Base-by-base conservation (phyloP, 2,888 invertebrate species). In the Anthrax anthrax region DNA sequence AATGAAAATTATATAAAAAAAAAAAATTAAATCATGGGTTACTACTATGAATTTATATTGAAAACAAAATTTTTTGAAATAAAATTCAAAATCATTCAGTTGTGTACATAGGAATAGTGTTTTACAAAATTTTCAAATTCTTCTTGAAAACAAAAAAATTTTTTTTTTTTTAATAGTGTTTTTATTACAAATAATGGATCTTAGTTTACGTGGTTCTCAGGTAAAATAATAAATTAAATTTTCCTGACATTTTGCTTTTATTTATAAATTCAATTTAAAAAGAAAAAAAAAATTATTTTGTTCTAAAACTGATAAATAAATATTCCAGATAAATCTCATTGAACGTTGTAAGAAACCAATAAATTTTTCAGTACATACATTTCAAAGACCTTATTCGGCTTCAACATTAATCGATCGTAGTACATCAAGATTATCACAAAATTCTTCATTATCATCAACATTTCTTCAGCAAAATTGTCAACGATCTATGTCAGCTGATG, bases 111-210 rank as follows among this genome's bases (percentile, higher is more conserved):
- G n/a, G n/a, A n/a, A n/a, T n/a, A n/a, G n/a, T n/a, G n/a, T n/a
- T n/a, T n/a, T n/a, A n/a, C n/a, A n/a, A n/a, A n/a, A n/a, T n/a
- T n/a, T n/a, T n/a, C n/a, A n/a, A n/a, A n/a, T n/a, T n/a, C n/a
- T n/a, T n/a, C n/a, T n/a, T n/a, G n/a, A n/a, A n/a, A n/a, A n/a
- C n/a, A n/a, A n/a, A n/a, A n/a, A n/a, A n/a, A n/a, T n/a, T n/a
- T n/a, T n/a, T n/a, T n/a, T n/a, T n/a, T n/a, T n/a, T n/a, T n/a
- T n/a, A n/a, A n/a, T 16, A 16, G 16, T 19, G 8, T 18, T 44
- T 47, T n/a, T n/a, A n/a, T n/a, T n/a, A n/a, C n/a, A n/a, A n/a
- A n/a, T 58, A 58, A 67, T 67, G 68, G 68, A 69, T 62, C 62
- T 69, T 57, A 61, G 64, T 59, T 61, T 69, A 44, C 55, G 55